These are phyloP conservation scores for Tarsius wallacei DNA, from an alignment of 2,797 vertebrate genomes.

Conservation along the genomic window DNA sequence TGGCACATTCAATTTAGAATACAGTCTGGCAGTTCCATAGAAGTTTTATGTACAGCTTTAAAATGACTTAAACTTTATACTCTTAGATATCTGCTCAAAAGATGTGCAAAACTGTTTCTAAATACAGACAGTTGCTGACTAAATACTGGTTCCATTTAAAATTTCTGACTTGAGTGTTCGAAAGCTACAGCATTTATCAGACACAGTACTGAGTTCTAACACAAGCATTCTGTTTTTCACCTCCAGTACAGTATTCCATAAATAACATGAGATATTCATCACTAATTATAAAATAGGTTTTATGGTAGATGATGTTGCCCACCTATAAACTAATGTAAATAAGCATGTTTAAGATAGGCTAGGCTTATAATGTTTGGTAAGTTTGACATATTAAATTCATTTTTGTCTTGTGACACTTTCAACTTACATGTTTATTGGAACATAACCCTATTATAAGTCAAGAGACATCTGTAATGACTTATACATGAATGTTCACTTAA, in stretches of 20 bases:
- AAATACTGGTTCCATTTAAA: no score
- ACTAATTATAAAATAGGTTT: no score
- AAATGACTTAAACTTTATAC: background rate
- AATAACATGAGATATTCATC: no score
- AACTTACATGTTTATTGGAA: background rate
- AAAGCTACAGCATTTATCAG: no score
- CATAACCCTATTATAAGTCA: background rate
- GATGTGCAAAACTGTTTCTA: background rate
- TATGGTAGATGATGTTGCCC: no score
- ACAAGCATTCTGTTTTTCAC: no score
- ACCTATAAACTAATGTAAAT: no score
- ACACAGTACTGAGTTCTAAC: no score
- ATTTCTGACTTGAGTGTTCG: no score
- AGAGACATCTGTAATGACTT: background rate
- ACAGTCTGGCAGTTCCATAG: background rate
- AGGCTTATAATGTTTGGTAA: background rate
- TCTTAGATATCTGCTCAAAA: background rate
- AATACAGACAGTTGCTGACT: no score
- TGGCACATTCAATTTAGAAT: background rate
- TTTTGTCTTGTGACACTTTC: background rate
- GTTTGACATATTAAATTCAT: background rate
- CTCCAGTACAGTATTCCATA: no score
- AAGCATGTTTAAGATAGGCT: background rate
- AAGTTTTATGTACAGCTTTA: background rate
- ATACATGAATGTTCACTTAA: background rate